Evolutionary conservation across 2,113 vertebrate species (phyloP), one percentile per base, ranked within the genome.

Genomic region (Elanus axillaris): DNA sequence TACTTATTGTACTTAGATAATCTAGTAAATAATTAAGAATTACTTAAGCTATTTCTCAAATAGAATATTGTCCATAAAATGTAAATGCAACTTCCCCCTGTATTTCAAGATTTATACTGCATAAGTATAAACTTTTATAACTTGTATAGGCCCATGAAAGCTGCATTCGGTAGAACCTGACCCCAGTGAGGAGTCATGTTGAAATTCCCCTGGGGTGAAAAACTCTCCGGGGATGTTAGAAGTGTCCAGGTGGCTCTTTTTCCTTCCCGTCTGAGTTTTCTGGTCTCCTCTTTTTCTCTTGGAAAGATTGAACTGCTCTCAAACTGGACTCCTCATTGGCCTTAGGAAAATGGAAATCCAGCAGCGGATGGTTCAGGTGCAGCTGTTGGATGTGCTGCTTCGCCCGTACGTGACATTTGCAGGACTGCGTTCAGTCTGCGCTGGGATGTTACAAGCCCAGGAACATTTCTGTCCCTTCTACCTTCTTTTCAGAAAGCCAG

Each of bases 371-470:
- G n/a, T 42, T 81, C 14, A 31, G 45, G 56, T 31, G 1, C 22
- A 15, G 20, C 32, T 63, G 1, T 21, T 21, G 31, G 26, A 36
- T 16, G n/a, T 22, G 62, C 48, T 47, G 34, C 14, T 47, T 59
- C 3, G 0, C 40, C 40, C 34, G 6, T 29, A 10, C 0, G 0
- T 43, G 53, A 13, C 11, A 1, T 36, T 40, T n/a, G 23, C n/a
- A 62, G 47, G 52, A 23, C 29, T 18, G 12, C 2, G 0, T 17
- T 16, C 25, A 16, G 50, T 7, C 34, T 34, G 6, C 3, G 0
- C 45, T n/a, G 56, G 52, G 58, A 26, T 20, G 9, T 76, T 45
- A 40, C 1, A 13, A 81, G 36, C 64, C 59, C 27, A 13, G 26
- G 64, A 67, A 40, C 23, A 2, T 86, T 76, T 67, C 52, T 43